These are phyloP conservation scores for Coelopa frigida DNA, from an alignment of 1,140 invertebrate genomes.

Conservation along the genomic window DNA sequence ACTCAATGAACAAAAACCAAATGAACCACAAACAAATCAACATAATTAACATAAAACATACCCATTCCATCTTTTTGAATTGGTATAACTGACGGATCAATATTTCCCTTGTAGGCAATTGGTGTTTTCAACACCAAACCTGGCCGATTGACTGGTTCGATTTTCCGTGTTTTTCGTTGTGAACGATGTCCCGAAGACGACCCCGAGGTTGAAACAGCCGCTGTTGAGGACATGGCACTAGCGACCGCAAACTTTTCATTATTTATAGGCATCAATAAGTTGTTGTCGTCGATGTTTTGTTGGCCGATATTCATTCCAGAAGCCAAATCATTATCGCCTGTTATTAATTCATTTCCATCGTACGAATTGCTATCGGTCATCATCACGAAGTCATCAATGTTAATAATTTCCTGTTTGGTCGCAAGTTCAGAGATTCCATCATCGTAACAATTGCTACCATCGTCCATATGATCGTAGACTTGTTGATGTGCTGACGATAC, in stretches of 20 bases:
- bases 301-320: conserved; percentile 30
- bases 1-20: background rate
- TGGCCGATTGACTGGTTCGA: conserved; percentile 68
- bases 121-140: conserved; percentile 68
- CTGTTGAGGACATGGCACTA: conserved; percentile 5
- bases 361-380: conserved; percentile 43
- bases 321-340: conserved; percentile 10
- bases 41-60: conserved; percentile 44
- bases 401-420: conserved; percentile 41
- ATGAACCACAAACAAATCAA: conserved; percentile 10
- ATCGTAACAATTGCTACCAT: conserved; percentile 27
- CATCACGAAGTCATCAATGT: conserved; percentile 43
- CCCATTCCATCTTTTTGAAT: conserved; percentile 78
- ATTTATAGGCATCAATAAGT: conserved; percentile 29
- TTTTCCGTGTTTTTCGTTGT: conserved; percentile 51
- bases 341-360: conserved; percentile 46
- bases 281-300: conserved; percentile 23
- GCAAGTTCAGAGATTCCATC: conserved; percentile 34
- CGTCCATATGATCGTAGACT: conserved; percentile 31
- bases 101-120: conserved; percentile 71
- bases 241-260: conserved; percentile 28
- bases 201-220: conserved; percentile 1
- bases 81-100: conserved; percentile 69
- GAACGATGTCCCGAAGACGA: conserved; percentile 21
- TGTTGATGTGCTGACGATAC: conserved; percentile 17